Evolutionary conservation across 1,140 invertebrate genomes (phyloP).

Genomic region (Lucilia cuprina): DNA sequence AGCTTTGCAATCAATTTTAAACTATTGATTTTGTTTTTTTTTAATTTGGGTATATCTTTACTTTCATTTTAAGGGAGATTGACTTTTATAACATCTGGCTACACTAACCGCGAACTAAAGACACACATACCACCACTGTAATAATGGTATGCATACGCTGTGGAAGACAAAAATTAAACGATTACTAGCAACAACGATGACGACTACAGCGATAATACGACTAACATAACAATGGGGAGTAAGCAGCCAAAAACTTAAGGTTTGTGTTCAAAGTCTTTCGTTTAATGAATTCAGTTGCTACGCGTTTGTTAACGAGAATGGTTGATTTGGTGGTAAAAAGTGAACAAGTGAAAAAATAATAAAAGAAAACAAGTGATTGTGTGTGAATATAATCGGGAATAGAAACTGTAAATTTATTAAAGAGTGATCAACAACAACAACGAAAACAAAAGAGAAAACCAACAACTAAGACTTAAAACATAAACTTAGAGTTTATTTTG

Average conservation of each 20-base stretch:
- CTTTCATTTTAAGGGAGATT: not conserved
- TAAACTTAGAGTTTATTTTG: not conserved
- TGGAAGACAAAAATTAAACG: not conserved
- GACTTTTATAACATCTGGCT: not conserved
- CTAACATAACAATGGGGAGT: not conserved
- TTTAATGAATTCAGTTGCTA: slow-evolving; percentile 34
- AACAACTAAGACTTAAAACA: not conserved
- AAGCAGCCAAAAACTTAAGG: slow-evolving; percentile 3
- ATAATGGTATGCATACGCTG: not conserved
- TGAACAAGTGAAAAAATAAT: not conserved
- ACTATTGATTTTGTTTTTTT: too few relatives aligned
- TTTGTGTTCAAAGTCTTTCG: slow-evolving; percentile 32
- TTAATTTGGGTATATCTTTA: too few relatives aligned
- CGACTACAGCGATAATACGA: not conserved
- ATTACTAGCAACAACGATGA: not conserved
- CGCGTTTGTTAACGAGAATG: slow-evolving; percentile 27
- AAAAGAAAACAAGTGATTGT: not conserved
- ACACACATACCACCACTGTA: not conserved
- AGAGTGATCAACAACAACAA: not conserved
- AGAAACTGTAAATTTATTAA: not conserved
- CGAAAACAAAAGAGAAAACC: not conserved
- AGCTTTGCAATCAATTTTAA: too few relatives aligned
- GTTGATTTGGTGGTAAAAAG: not conserved
- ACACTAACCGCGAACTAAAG: too few relatives aligned
- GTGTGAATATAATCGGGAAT: not conserved